Base-by-base conservation (phyloP, 2,797 vertebrate species). In the Momotus momota region DNA sequence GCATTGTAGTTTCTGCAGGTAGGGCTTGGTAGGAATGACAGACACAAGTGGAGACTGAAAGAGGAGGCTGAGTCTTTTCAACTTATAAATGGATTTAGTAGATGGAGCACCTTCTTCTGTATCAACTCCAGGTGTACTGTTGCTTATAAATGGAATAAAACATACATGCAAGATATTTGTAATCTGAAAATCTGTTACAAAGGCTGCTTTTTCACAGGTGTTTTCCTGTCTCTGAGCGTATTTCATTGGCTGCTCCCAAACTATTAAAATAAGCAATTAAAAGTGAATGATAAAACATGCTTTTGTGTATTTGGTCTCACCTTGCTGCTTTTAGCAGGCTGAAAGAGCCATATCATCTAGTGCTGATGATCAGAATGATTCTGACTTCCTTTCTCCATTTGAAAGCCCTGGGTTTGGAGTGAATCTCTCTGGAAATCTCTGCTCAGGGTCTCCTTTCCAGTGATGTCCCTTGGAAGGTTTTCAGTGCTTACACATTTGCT, bases 401-500 rank as follows among this genome's bases (percentile, higher is more conserved):
- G 65, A 72, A 65, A 46, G 40, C n/a, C 15, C 55, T 38, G 82
- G 58, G 35, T 94, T 84, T 38, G 83, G 62, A 92, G 91, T 64
- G 11, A 89, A 70, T 54, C 78, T 81, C 58, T 55, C 78, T 75
- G 88, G 74, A 88, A 83, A 71, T 48, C 35, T 45, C 88, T 96
- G 93, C 90, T 23, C 33, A 25, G 79, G 23, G 31, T 73, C 66
- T 83, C 77, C 84, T 69, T 48, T 29, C 29, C 73, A 22, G 14
- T 61, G 45, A 40, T 70, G 35, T 61, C 65, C 75, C 69, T 71
- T 93, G 93, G 96, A 96, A 94, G 19, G 43, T 46, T 84, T 77
- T 88, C 95, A 95, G 38, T 48, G 65, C 92, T 96, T 95, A 93
- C 82, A 90, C 75, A 45, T 87, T 93, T 70, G 94, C 96, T 93